These are phyloP conservation scores for Tachyglossus aculeatus DNA, from an alignment of 2,797 vertebrate species.

Conservation along the genomic window DNA sequence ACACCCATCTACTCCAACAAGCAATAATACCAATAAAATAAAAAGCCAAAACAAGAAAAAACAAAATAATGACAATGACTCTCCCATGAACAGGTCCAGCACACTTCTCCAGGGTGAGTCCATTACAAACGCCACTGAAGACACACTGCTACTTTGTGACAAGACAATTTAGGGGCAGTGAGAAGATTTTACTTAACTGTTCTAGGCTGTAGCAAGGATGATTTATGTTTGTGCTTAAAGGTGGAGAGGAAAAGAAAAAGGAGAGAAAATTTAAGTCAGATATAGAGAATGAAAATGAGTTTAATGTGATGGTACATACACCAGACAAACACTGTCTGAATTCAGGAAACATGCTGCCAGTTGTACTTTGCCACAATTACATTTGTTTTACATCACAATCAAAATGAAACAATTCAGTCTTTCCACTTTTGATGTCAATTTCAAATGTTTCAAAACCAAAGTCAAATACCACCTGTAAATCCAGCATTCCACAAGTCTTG, in stretches of 20 bases:
- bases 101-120: conserved; percentile 80
- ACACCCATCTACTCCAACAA: conserved; percentile 74
- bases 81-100: conserved; percentile 64
- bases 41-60: too few species aligned
- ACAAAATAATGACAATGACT: conserved; percentile 74
- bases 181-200: conserved; percentile 98
- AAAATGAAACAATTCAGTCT: conserved; percentile 36
- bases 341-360: conserved; percentile 60
- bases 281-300: conserved; percentile 90
- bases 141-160: conserved; percentile 82
- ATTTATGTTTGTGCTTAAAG: conserved; percentile 99
- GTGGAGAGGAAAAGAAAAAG: conserved; percentile 89
- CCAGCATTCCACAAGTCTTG: conserved; percentile 73
- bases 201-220: conserved; percentile 99
- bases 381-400: not conserved
- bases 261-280: conserved; percentile 98
- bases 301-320: conserved; percentile 90
- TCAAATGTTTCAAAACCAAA: conserved; percentile 53
- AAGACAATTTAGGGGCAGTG: conserved; percentile 80
- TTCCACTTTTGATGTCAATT: conserved; percentile 54
- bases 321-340: conserved; percentile 81
- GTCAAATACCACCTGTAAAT: conserved; percentile 73
- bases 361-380: conserved; percentile 56
- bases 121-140: conserved; percentile 82
- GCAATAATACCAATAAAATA: too few species aligned